A percentile compares a stretch with the other conserved stretches of the same genome.
These are phyloP conservation scores for Bombyx huttoni DNA, from an alignment of 2,888 invertebrate genomes.

Conservation along the genomic window DNA sequence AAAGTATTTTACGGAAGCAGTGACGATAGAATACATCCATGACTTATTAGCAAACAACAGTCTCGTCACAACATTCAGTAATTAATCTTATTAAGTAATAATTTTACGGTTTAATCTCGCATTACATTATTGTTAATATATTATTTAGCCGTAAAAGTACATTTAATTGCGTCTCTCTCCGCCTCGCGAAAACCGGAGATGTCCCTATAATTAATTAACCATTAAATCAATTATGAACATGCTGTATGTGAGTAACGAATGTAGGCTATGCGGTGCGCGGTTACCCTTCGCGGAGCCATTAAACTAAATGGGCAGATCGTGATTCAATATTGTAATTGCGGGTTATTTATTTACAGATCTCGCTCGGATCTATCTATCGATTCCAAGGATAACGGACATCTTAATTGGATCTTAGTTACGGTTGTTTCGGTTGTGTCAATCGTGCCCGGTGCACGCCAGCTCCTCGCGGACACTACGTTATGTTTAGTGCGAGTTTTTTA, in stretches of 20 bases:
- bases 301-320: constrained; percentile 54
- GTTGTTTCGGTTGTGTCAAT: constrained; percentile 51
- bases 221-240: constrained; percentile 39
- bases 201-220: too few relatives aligned
- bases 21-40: too few relatives aligned
- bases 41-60: constrained; percentile 61
- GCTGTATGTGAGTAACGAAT: constrained; percentile 7
- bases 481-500: too few relatives aligned
- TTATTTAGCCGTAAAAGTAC: too few relatives aligned
- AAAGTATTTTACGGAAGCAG: constrained; percentile 63
- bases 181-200: too few relatives aligned
- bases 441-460: constrained; percentile 43
- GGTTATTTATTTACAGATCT: constrained; percentile 56
- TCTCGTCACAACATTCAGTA: constrained; percentile 48
- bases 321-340: constrained; percentile 65
- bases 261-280: constrained; percentile 30
- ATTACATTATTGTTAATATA: too few relatives aligned
- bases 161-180: too few relatives aligned
- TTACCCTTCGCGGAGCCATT: constrained; percentile 37
- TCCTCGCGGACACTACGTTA: constrained; percentile 42
- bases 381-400: constrained; percentile 60
- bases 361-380: constrained; percentile 40
- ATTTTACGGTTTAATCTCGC: too few relatives aligned
- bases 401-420: constrained; percentile 61
- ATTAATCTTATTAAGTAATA: constrained; percentile 32